Base-by-base conservation (phyloP, 2,113 vertebrate genomes). In the Carassius carassius region DNA sequence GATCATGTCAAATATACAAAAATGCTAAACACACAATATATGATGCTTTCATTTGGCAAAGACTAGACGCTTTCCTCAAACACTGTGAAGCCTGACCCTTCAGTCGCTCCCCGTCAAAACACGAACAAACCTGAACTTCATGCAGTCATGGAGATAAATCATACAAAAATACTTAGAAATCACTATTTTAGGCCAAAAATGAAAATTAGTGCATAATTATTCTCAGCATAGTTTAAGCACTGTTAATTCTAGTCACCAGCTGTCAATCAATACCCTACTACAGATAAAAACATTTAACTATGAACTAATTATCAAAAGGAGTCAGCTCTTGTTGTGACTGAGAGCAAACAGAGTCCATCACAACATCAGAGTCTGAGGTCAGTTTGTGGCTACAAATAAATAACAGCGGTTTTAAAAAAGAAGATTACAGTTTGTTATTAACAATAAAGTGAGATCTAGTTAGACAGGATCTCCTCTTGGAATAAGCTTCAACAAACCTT, bases 341-440 rank as follows among this genome's bases (percentile, higher is more conserved):
- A 70, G 70, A 47, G 70, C 70, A 47, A 73, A 73, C 41, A 0
- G 32, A 70, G 35, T 70, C 44, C 17, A 29, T 17, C n/a, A 14
- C 17, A 81, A 41, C 75, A 62, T 44, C 63, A 56, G 35, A 41
- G 62, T 58, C 56, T 85, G 35, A 72, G 60, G 67, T 60, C 70
- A 76, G 80, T 54, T 29, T 78, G 62, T 73, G 63, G 29, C 76
- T 82, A 77, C 62, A 83, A 91, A 91, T 91, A 92, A 91, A 92
- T 91, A 92, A 83, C 80, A 37, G 58, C 29, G 75, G 86, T 87
- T 85, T 90, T 84, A 3, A 47, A 49, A 19, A 72, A 74, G n/a
- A 74, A 47, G 62, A 89, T 86, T 35, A 78, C 35, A 86, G 44
- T 70, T 70, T 86, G 84, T 29, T 83, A 87, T 90, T 47, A 88